Conservation (phyloP, 2,888 invertebrate species). For the Dicyrtoma fusca region DNA sequence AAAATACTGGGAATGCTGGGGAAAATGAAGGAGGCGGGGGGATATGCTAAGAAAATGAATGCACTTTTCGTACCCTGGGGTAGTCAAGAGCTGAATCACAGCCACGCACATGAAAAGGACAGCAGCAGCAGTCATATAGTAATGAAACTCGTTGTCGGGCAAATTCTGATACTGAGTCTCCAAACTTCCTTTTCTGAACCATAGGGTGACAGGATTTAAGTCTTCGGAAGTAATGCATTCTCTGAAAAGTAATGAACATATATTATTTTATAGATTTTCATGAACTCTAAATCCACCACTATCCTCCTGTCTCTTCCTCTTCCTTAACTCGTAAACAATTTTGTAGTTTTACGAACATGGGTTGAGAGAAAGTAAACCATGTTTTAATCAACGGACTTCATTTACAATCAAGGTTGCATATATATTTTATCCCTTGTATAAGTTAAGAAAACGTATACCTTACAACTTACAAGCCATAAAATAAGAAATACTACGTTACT, state of each 20-base stretch:
- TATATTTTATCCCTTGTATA: too few relatives aligned
- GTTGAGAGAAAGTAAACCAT: too few relatives aligned
- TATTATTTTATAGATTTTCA: too few relatives aligned
- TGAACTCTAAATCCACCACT: too few relatives aligned
- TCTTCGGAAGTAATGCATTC: constrained; percentile 71
- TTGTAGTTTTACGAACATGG: too few relatives aligned
- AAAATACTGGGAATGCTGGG: background rate
- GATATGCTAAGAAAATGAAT: constrained; percentile 17
- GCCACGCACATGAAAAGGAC: constrained; percentile 77
- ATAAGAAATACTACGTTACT: too few relatives aligned
- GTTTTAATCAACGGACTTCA: too few relatives aligned
- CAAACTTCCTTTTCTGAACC: constrained; percentile 75
- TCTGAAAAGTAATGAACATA: constrained; percentile 59
- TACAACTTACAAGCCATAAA: too few relatives aligned
- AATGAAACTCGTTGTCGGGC: constrained; percentile 80
- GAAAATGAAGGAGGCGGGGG: background rate
- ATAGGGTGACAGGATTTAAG: constrained; percentile 76
- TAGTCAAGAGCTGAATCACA: constrained; percentile 76
- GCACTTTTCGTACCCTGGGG: constrained; percentile 68
- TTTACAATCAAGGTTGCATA: too few relatives aligned
- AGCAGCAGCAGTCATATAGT: constrained; percentile 79
- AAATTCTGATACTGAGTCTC: constrained; percentile 80
- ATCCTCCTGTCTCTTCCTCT: too few relatives aligned
- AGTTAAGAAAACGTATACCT: too few relatives aligned
- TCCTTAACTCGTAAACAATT: too few relatives aligned